Conservation (phyloP, 2,888 invertebrate species). For the Fabriciana adippe region DNA sequence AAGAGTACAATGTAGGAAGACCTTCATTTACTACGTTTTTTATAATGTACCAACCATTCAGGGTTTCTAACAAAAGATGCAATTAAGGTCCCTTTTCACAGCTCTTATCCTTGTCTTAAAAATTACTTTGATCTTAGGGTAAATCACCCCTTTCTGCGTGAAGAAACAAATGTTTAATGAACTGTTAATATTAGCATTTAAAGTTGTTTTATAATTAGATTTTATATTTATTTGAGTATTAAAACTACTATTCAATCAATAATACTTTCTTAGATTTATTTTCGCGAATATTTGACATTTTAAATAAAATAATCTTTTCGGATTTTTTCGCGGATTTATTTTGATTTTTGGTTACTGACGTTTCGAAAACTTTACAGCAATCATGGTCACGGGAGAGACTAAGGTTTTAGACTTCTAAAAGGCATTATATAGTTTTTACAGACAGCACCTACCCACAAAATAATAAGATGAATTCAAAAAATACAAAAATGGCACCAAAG, state of each 20-base stretch:
- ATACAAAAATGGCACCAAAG: too few species aligned
- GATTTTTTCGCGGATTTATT: too few species aligned
- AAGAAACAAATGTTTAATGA: conserved; percentile 12
- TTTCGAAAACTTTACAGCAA: too few species aligned
- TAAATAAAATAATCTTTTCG: too few species aligned
- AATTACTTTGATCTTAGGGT: conserved; percentile 13
- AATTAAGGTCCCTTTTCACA: conserved; percentile 14
- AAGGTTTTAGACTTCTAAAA: too few species aligned
- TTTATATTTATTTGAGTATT: not conserved
- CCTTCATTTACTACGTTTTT: not conserved
- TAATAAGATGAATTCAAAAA: too few species aligned
- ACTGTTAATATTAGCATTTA: conserved; percentile 12
- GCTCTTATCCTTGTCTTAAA: conserved; percentile 8
- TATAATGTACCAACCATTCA: not conserved
- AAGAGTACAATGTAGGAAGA: not conserved
- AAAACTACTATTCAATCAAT: not conserved
- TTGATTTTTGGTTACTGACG: too few species aligned
- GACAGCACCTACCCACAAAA: too few species aligned
- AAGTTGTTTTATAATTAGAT: conserved; percentile 7
- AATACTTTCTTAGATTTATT: too few species aligned
- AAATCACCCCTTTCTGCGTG: conserved; percentile 15
- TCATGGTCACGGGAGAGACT: too few species aligned
- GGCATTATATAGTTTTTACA: too few species aligned
- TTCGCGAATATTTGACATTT: too few species aligned
- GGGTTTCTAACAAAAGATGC: conserved; percentile 4